Evolutionary conservation across 2,113 vertebrate genomes (phyloP), one percentile per base, ranked within the genome.

Genomic region (Dascyllus trimaculatus): DNA sequence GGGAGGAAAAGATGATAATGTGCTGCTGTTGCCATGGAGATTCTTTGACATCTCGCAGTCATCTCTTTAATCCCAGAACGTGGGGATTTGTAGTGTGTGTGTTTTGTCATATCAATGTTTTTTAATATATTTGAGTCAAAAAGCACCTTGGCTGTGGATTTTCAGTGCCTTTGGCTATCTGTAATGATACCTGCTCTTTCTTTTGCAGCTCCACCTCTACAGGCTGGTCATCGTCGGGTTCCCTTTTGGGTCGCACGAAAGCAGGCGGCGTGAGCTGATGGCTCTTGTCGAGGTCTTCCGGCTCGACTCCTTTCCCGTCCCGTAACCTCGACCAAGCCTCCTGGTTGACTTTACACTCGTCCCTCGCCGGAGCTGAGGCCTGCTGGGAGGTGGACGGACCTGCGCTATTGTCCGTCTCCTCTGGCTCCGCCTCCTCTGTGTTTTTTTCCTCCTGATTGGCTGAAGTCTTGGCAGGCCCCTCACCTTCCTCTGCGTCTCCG

Each of bases 251-350:
- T 26, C 98, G 93, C 68, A 96, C 95, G 56, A 96, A 97, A 4
- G 97, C 94, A 0, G 97, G 97, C 0, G 96, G 97, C 0, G 95
- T 96, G 81, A 99, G 96, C 79, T 95, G 95, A 85, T 94, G 95
- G 66, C 90, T 94, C 70, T 95, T 95, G 22, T 97, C 95, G 1
- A 99, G 94, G 17, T 99, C 98, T 83, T 99, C 98, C 0, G 97
- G 98, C 86, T 99, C 97, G 53, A 98, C 94, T 0, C 98, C 98
- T 45, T 97, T 96, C 3, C 98, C 98, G 0, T 99, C 97, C 21
- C 98, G 93, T 78, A 99, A 95, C 82, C 97, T 94, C 1, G 95
- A 96, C 98, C 98, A 99, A 18, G 97, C 95, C 0, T 96, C 97
- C 77, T 96, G 95, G 79, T 93, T 93, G 85, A 87, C 73, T 3